Conservation (phyloP, 1,140 invertebrate species). For the Portunus trituberculatus region DNA sequence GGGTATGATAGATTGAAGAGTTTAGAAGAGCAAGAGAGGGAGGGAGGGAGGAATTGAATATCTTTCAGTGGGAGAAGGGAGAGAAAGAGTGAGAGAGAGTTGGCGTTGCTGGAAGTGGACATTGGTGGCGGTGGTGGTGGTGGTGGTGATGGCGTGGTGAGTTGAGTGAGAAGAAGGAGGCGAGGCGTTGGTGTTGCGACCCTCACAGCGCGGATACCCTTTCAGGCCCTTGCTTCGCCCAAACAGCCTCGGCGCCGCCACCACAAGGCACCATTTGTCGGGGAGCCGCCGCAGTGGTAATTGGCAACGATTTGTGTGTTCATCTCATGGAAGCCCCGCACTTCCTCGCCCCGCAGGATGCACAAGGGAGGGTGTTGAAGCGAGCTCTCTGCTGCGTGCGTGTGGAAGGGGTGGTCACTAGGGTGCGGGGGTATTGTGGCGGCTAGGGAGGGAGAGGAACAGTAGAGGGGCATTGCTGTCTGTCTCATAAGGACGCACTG, state of each 20-base stretch:
- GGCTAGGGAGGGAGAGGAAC: neutral
- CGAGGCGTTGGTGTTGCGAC: neutral
- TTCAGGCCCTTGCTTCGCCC: neutral
- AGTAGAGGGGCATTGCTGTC: neutral
- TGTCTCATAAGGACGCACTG: neutral
- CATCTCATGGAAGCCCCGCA: neutral
- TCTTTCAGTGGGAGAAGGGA: neutral
- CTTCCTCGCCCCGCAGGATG: neutral
- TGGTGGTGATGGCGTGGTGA: neutral
- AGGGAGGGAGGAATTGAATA: neutral
- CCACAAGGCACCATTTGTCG: slow-evolving; percentile 9
- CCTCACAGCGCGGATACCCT: neutral
- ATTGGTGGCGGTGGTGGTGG: neutral
- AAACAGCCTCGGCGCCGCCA: neutral
- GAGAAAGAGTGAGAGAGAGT: neutral
- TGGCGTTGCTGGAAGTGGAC: too few species aligned
- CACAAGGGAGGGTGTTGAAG: slow-evolving; percentile 18
- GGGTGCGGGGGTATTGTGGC: neutral
- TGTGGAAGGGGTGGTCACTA: neutral
- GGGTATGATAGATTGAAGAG: too few species aligned
- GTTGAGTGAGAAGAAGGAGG: neutral
- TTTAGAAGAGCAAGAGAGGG: too few species aligned
- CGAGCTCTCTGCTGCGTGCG: neutral
- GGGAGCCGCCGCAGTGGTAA: neutral
- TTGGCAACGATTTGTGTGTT: slow-evolving; percentile 1